Evolutionary conservation across 2,113 vertebrate genomes (phyloP).

Genomic region (Formicarius rufipectus): DNA sequence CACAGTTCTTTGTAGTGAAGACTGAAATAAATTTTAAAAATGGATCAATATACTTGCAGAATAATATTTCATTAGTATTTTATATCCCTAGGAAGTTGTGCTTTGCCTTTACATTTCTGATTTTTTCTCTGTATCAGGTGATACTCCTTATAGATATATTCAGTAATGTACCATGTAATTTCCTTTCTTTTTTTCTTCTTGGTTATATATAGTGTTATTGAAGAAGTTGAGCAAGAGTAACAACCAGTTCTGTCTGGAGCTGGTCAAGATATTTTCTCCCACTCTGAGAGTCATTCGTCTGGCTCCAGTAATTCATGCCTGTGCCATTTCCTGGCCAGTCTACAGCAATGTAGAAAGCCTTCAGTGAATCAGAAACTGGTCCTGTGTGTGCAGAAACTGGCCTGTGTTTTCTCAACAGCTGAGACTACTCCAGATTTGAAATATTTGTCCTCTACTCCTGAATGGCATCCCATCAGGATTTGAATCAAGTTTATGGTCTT

Average conservation of each 20-base stretch:
- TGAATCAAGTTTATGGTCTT: neutral
- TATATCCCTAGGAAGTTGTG: neutral
- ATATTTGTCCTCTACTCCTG: neutral
- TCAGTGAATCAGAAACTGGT: neutral
- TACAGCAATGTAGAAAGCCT: neutral
- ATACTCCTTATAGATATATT: neutral
- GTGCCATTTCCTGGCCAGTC: neutral
- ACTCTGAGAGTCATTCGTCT: neutral
- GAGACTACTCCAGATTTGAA: neutral
- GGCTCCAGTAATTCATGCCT: neutral
- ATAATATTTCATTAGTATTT: neutral
- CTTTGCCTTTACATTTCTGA: neutral
- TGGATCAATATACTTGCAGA: neutral
- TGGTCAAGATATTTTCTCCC: neutral
- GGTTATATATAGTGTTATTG: neutral
- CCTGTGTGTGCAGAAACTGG: neutral
- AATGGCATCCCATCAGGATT: neutral
- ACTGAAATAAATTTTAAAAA: neutral
- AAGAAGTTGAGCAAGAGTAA: neutral
- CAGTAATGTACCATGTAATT: neutral
- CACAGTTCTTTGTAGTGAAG: neutral
- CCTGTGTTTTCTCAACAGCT: conserved; percentile 5
- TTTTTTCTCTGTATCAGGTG: neutral
- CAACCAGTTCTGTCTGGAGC: neutral
- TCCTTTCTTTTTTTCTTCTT: neutral